These are phyloP conservation scores for Ondatra zibethicus DNA, from an alignment of 2,113 vertebrate genomes.

Conservation along the genomic window DNA sequence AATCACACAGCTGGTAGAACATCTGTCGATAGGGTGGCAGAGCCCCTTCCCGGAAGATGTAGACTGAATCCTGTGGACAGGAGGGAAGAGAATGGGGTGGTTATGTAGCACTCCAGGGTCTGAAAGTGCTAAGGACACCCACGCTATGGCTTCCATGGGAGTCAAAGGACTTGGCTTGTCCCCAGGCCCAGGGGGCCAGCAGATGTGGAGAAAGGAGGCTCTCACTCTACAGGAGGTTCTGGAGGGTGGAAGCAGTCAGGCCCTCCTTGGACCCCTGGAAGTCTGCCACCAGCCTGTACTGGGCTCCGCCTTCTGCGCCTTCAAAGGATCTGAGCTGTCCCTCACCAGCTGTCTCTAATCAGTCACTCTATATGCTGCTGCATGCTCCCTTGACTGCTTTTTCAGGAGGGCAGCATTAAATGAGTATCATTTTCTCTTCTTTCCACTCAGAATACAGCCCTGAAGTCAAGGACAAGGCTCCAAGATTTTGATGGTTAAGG, in stretches of 20 bases:
- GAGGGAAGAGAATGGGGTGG: background rate
- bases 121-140: background rate
- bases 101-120: accelerated
- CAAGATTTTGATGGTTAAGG: too few species aligned
- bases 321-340: background rate
- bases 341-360: background rate
- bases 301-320: background rate
- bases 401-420: background rate
- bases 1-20: conserved; percentile 99
- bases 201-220: background rate
- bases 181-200: background rate
- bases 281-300: background rate
- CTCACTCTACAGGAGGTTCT: accelerated
- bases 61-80: conserved; percentile 90
- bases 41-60: conserved; percentile 93
- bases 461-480: background rate
- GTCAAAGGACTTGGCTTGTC: background rate
- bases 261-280: background rate
- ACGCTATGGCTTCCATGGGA: accelerated
- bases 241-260: background rate
- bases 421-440: background rate
- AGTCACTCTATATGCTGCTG: background rate
- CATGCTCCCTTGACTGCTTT: background rate
- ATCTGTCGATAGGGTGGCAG: conserved; percentile 98
- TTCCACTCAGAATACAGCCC: background rate